Base-by-base conservation (phyloP, 1,140 invertebrate species). In the Drosophila sulfurigaster region DNA sequence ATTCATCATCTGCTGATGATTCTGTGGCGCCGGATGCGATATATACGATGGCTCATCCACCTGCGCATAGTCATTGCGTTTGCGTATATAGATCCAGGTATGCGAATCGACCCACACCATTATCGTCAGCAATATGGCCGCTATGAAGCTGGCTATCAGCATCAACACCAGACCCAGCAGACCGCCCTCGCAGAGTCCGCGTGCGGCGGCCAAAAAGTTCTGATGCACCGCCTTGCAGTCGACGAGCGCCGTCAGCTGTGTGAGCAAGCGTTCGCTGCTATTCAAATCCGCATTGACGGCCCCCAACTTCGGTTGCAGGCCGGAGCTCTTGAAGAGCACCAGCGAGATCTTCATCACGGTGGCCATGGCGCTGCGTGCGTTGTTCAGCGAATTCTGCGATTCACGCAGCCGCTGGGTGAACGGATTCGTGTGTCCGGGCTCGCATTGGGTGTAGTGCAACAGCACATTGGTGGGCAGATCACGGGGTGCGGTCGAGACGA, bases 21-120 rank as follows among this genome's bases (percentile, higher is more conserved):
- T 93, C 71, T 93, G 92, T 16, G 87, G 88, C 3, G 89, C 87
- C 63, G 91, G 91, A 79, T 93, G 91, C 5, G 92, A 92, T 11
- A 92, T 92, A 43, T 93, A 92, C 30, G 92, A 92, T 1, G 91
- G 91, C 54, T 92, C 91, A 51, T 93, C 92, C 30, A 92, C 91
- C 73, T 93, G 89, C 20, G 91, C 91, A 51, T 93, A 92, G 58
- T 92, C 92, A 45, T 91, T 92, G 4, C 87, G 65, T 92, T 97
- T 98, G 91, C 97, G 95, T 81, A 98, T 98, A 91, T 98, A 98
- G 88, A 99, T 98, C 98, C 98, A 99, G 1, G 97, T 98, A 87
- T 98, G 97, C 15, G 97, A 98, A 87, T 98, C 97, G 25, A 98
- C 95, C 95, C 98, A 97, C 28, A 99, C 98, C 60, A 99, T 95